Conservation (phyloP, 2,113 vertebrate genomes). For the Equus quagga region DNA sequence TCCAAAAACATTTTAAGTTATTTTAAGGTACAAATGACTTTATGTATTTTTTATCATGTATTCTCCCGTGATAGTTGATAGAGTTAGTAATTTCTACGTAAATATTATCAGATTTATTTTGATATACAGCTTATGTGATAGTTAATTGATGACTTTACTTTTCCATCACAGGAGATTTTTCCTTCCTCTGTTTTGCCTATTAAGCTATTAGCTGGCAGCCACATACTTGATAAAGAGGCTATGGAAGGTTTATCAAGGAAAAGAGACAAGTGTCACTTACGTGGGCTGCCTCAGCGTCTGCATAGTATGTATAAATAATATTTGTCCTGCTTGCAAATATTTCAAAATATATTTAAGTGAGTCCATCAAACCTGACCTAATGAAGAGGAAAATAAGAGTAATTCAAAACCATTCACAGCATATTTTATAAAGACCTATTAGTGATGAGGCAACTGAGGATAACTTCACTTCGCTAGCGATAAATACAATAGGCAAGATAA, state of each 20-base stretch:
- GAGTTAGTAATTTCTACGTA: conserved; percentile 36
- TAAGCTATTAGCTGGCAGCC: neutral
- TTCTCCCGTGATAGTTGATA: neutral
- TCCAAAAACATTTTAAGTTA: neutral
- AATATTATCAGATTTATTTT: conserved; percentile 51
- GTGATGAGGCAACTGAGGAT: neutral
- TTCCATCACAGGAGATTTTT: neutral
- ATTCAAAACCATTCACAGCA: neutral
- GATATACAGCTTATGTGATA: neutral
- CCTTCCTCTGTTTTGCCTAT: neutral
- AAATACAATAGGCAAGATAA: neutral
- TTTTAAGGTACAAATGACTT: neutral
- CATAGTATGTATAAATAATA: neutral
- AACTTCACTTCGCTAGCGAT: neutral
- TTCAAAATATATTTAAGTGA: conserved; percentile 34
- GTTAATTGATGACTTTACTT: neutral
- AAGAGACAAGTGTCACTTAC: neutral
- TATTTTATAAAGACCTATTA: neutral
- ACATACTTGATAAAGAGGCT: neutral
- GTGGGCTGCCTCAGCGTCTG: neutral
- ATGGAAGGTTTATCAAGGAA: neutral
- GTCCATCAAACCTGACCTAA: neutral
- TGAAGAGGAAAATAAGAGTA: neutral
- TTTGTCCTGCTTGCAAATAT: conserved; percentile 45
- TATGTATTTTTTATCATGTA: neutral